Evolutionary conservation across 2,888 invertebrate species (phyloP), one percentile per base, ranked within the genome.

Genomic region (Neria commutata): DNA sequence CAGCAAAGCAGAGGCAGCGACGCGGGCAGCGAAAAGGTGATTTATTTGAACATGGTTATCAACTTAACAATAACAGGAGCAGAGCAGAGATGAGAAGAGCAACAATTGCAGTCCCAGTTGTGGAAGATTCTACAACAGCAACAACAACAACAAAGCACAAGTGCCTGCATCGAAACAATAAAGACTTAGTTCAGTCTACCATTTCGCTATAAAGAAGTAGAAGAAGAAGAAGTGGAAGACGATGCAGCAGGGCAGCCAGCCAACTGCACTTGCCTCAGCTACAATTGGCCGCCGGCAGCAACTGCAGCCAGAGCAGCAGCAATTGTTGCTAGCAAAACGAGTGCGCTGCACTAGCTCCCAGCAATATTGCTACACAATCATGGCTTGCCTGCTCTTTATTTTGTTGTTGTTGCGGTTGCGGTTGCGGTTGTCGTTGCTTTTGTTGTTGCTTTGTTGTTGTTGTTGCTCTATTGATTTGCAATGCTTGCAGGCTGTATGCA

Each of bases 21-120:
- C 69, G 71, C 73, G 68, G 70, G 74, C 71, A 71, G 73, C 76
- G 72, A 74, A 75, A 75, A 75, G 76, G 78, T 78, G 79, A 77
- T 77, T 77, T 77, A 78, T 77, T 78, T 77, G 75, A 76, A 78
- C 77, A 78, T 77, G 78, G 77, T 77, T 77, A 78, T 77, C 78
- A 78, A 78, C 78, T 77, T 77, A 78, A 75, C 74, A 72, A 74
- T 72, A 72, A 75, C 75, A 73, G 75, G 74, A 73, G 75, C 74
- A 75, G 71, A 73, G 74, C 73, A 58, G 37, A 37, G 50, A n/a
- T n/a, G n/a, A n/a, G n/a, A n/a, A n/a, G n/a, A n/a, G 45, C 56
- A 55, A 56, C 52, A 49, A 55, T n/a, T 48, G 56, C 52, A 54
- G 29, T 8, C 29, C 29, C n/a, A n/a, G n/a, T n/a, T n/a, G n/a